Evolutionary conservation across 2,113 vertebrate species (phyloP).

Genomic region (Eurystomus gularis): DNA sequence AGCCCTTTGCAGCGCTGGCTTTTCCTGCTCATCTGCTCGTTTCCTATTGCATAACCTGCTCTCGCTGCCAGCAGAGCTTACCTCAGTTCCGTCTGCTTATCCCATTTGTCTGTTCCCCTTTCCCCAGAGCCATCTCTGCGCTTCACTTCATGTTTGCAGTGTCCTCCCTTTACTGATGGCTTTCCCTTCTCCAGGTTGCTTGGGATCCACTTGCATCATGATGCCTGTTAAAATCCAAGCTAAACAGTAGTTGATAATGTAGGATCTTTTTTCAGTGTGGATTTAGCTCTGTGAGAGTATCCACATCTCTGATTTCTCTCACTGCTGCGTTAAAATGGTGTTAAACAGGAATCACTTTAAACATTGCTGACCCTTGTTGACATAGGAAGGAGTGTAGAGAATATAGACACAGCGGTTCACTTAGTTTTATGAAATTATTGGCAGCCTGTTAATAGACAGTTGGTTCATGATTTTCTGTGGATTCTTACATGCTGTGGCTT

Average conservation of each 20-base stretch:
- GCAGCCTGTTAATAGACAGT: background rate
- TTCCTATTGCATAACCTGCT: background rate
- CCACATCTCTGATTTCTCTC: background rate
- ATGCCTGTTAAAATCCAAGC: background rate
- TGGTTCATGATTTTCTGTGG: background rate
- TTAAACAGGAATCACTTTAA: background rate
- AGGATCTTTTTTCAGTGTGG: background rate
- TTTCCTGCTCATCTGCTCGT: background rate
- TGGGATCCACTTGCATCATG: background rate
- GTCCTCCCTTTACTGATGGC: background rate
- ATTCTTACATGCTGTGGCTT: background rate
- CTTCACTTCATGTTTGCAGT: background rate
- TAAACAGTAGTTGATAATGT: background rate
- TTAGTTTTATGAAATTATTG: background rate
- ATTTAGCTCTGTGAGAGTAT: background rate
- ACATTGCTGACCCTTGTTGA: background rate
- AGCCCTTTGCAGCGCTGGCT: background rate
- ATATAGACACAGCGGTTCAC: accelerated
- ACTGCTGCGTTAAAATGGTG: background rate
- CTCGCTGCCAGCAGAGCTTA: background rate
- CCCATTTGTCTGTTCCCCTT: background rate
- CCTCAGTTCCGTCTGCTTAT: background rate
- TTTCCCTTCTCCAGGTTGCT: background rate
- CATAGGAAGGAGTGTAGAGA: background rate
- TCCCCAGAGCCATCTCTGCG: background rate